Base-by-base conservation (phyloP, 2,888 invertebrate genomes). In the Myopa testacea region DNA sequence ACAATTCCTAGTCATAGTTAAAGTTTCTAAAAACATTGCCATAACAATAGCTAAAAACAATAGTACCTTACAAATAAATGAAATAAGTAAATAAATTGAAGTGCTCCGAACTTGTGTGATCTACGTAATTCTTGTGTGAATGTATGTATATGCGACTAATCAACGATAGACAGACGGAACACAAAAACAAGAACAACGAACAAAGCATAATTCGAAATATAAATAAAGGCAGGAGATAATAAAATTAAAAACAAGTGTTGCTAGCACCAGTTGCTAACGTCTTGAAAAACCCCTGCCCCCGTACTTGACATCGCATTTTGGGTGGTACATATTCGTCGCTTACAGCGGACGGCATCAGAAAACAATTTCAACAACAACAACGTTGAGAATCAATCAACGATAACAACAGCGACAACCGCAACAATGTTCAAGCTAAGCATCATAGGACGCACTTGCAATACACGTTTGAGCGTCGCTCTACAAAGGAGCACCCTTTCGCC, bases 381-480 rank as follows among this genome's bases (percentile, higher is more conserved):
- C 26, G 26, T 26, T 26, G 26, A 26, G 26, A 26, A 26, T 26
- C 26, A 26, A 26, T 26, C 4, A 69, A 45, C 52, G 52, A 55
- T 4, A 71, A 34, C 52, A 71, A 37, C 55, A 52, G 38, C 26
- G 34, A 75, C 16, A 38, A 63, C 40, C 37, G 45, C 37, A 34
- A 75, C 38, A 38, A 75, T 75, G 75, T 75, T 60, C 26, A 68
- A 77, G 77, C 34, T 78, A 58, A 63, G 67, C 69, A 65, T 75
- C 76, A 79, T 79, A 38, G 77, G 79, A 34, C 76, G 76, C 37
- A 60, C 71, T 60, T 55, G 40, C 26, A 58, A 68, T 40, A 76
- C 69, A 62, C 79, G 77, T 60, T 60, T 78, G 60, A 71, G 75
- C 90, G 82, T 85, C 86, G 2, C 88, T 87, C 10, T 86, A 86